Conservation (phyloP, 2,113 vertebrate species). For the Corapipo altera region DNA sequence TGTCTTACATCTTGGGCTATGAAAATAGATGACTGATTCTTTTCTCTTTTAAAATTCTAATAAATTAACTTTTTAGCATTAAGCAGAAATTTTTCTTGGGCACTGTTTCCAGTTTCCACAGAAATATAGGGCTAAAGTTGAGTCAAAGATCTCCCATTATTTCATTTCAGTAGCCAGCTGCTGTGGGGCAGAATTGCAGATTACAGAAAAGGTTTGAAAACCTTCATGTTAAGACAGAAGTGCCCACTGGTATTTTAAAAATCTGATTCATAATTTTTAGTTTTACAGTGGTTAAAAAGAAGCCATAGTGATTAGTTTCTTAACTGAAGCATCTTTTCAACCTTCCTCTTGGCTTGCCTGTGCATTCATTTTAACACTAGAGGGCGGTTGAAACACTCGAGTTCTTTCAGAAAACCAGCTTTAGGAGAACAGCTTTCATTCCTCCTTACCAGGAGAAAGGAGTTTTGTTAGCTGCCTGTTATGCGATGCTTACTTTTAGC, state of each 20-base stretch:
- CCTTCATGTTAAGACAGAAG: background rate
- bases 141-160: background rate
- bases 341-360: background rate
- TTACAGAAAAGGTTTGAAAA: background rate
- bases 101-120: background rate
- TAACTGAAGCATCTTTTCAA: background rate
- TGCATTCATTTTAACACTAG: conserved; percentile 12
- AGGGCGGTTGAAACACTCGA: conserved; percentile 19
- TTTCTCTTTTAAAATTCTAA: background rate
- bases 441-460: background rate
- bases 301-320: background rate
- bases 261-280: background rate
- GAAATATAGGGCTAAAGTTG: background rate
- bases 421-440: background rate
- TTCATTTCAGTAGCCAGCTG: background rate
- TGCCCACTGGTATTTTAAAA: background rate
- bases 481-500: background rate
- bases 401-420: background rate
- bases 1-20: background rate
- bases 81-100: background rate
- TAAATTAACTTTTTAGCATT: background rate
- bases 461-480: background rate
- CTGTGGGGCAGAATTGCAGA: background rate
- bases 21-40: background rate
- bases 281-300: background rate